phyloP scores from a whole-genome alignment of 2,113 vertebrate species.

The Oreochromis spilurus region DNA sequence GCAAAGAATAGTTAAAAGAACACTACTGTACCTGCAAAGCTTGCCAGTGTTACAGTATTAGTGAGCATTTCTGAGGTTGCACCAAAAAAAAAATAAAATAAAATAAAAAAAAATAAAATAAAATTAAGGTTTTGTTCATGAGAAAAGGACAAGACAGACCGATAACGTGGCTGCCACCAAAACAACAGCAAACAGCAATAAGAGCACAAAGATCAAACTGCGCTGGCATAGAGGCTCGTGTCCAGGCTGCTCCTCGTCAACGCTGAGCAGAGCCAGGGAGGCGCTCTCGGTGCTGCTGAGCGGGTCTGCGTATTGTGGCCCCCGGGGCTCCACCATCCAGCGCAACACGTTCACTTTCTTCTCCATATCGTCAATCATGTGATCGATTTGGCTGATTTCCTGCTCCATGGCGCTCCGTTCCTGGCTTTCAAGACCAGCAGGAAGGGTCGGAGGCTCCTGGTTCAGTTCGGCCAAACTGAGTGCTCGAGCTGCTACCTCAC shows the following conservation, averaged over 20 bases:
- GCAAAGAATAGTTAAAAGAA: neutral
- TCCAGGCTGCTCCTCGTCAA: conserved; percentile 60
- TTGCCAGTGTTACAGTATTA: neutral
- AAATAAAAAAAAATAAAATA: neutral
- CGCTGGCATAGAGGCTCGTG: conserved; percentile 1
- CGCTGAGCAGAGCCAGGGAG: conserved; percentile 58
- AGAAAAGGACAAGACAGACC: conserved; percentile 57
- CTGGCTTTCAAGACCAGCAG: conserved; percentile 41
- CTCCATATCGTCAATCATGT: conserved; percentile 73
- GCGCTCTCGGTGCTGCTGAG: conserved; percentile 60
- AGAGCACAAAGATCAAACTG: conserved; percentile 14
- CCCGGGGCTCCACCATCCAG: conserved; percentile 64
- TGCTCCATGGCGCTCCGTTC: conserved; percentile 63
- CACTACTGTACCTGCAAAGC: neutral
- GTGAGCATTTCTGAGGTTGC: neutral
- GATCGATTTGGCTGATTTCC: conserved; percentile 59
- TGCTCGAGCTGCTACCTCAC: conserved; percentile 64
- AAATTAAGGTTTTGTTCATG: conserved; percentile 23
- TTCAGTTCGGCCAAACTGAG: conserved; percentile 64
- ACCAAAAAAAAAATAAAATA: neutral
- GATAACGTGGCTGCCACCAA: conserved; percentile 39
- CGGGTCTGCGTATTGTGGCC: conserved; percentile 57
- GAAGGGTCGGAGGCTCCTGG: neutral
- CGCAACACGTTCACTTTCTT: conserved; percentile 68
- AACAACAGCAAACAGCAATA: conserved; percentile 43